Evolutionary conservation across 2,888 invertebrate species (phyloP).

Genomic region (Leptopilina drosophilae): DNA sequence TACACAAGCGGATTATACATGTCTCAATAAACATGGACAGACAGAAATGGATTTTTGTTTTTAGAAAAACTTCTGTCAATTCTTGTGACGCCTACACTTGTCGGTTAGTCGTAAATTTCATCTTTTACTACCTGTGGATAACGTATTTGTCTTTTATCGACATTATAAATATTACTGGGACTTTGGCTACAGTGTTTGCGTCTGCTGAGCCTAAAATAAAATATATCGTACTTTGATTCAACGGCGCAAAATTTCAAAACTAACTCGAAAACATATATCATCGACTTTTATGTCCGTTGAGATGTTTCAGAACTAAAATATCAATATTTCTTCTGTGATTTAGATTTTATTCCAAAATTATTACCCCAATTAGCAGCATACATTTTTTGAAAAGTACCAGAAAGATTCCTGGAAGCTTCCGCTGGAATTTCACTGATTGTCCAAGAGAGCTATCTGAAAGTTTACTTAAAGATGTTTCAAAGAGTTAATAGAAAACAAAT

Average conservation of each 20-base stretch:
- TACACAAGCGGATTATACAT: not conserved
- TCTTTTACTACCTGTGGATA: conserved; percentile 62
- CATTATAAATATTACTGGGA: conserved; percentile 61
- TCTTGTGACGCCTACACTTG: conserved; percentile 16
- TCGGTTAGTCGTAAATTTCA: conserved; percentile 58
- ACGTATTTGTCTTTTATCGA: conserved; percentile 67
- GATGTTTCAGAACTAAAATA: not conserved
- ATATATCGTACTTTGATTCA: not conserved
- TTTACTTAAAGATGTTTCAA: too few relatives aligned
- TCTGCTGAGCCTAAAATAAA: conserved; percentile 5
- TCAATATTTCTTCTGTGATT: not conserved
- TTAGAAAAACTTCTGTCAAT: conserved; percentile 16
- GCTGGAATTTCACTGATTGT: too few relatives aligned
- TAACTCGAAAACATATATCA: conserved; percentile 4
- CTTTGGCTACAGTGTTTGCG: conserved; percentile 25
- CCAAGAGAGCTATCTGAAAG: too few relatives aligned
- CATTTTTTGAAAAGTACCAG: too few relatives aligned
- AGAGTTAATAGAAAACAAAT: too few relatives aligned
- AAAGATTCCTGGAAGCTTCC: too few relatives aligned
- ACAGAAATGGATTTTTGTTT: conserved; percentile 2
- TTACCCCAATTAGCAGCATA: too few relatives aligned
- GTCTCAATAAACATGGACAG: not conserved
- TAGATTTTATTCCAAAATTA: not conserved
- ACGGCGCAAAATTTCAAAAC: conserved; percentile 2
- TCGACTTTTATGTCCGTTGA: not conserved